phyloP scores from a whole-genome alignment of 2,113 vertebrate genomes.

The Lophotis ruficrista region DNA sequence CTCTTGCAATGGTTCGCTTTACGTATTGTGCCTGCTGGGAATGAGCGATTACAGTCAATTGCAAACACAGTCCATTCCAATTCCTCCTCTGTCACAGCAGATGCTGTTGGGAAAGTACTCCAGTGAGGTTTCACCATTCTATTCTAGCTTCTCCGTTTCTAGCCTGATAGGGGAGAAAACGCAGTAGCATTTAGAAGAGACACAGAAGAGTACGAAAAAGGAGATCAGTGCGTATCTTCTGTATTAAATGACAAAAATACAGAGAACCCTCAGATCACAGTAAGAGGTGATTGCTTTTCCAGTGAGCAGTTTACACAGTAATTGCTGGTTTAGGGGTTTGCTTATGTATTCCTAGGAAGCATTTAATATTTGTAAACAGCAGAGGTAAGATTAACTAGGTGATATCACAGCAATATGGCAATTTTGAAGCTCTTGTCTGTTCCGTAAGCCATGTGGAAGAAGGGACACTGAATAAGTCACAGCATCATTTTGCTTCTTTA shows the following conservation, averaged over 20 bases:
- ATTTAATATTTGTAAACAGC: neutral
- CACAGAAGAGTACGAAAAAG: neutral
- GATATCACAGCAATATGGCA: neutral
- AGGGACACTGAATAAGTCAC: neutral
- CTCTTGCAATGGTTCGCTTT: slow-evolving; percentile 37
- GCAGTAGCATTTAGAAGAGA: neutral
- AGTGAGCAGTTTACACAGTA: neutral
- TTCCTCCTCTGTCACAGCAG: slow-evolving; percentile 23
- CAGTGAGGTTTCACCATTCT: neutral
- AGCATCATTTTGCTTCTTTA: neutral
- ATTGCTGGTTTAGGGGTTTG: neutral
- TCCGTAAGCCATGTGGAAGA: neutral
- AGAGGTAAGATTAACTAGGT: neutral
- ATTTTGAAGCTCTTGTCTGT: neutral
- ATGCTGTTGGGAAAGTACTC: slow-evolving; percentile 7
- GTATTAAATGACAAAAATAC: neutral
- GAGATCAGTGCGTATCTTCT: neutral
- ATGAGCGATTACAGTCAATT: slow-evolving; percentile 39
- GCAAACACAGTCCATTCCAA: slow-evolving; percentile 1
- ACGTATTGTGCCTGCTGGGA: slow-evolving; percentile 56
- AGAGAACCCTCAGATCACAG: neutral
- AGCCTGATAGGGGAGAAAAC: neutral
- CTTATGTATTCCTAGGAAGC: neutral
- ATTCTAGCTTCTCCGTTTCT: neutral
- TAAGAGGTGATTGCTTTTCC: neutral